These are phyloP conservation scores for Agrotis ipsilon DNA, from an alignment of 2,888 invertebrate species.

Conservation along the genomic window DNA sequence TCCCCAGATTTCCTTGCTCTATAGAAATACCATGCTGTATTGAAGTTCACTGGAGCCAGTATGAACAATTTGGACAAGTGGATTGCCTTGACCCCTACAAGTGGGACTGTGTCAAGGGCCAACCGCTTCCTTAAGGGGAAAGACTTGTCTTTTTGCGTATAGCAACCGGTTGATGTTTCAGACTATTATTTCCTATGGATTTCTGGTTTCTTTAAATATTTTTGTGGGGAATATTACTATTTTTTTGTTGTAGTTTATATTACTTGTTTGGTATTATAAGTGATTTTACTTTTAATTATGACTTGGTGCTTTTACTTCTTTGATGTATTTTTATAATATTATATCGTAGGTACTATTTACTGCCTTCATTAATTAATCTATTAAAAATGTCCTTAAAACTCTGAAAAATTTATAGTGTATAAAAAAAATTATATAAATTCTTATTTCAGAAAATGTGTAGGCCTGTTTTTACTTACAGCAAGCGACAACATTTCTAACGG, in stretches of 20 bases:
- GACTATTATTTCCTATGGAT: slow-evolving; percentile 46
- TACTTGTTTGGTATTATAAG: too few relatives aligned
- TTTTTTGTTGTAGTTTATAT: background rate
- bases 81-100: slow-evolving; percentile 69
- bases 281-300: too few relatives aligned
- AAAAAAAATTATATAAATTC: background rate
- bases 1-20: slow-evolving; percentile 38
- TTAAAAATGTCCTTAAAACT: too few relatives aligned
- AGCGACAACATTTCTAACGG: background rate
- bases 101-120: slow-evolving; percentile 72
- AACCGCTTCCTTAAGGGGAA: slow-evolving; percentile 65
- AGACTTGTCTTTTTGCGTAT: slow-evolving; percentile 58
- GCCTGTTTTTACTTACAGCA: background rate
- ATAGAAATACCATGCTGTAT: slow-evolving; percentile 47
- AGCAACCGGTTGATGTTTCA: slow-evolving; percentile 46
- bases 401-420: too few relatives aligned
- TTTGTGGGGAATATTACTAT: slow-evolving; percentile 3
- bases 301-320: too few relatives aligned
- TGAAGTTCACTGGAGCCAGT: slow-evolving; percentile 50
- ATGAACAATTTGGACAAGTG: slow-evolving; percentile 62
- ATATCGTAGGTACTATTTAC: background rate
- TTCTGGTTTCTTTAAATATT: slow-evolving; percentile 33
- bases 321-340: background rate
- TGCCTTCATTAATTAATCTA: background rate
- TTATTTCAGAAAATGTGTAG: background rate